phyloP scores from a whole-genome alignment of 2,113 vertebrate species.

The Megaceryle torquata region DNA sequence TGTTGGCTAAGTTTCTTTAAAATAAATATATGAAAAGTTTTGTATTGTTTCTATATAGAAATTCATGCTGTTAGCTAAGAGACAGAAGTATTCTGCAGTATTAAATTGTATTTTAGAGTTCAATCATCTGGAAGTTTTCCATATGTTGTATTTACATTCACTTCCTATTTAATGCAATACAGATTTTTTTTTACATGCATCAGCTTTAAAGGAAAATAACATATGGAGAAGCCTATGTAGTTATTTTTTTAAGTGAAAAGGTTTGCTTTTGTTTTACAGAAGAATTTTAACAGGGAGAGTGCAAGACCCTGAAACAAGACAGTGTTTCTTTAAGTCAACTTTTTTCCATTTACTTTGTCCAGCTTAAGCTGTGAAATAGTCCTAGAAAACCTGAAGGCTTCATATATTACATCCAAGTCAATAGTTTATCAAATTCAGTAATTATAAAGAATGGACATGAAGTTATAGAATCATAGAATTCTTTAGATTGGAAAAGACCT shows the following conservation, averaged over 20 bases:
- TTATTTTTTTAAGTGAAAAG: not conserved
- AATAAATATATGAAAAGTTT: not conserved
- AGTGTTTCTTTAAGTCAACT: not conserved
- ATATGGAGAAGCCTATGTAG: not conserved
- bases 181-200: constrained; percentile 12
- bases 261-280: constrained; percentile 47
- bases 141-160: not conserved
- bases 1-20: not conserved
- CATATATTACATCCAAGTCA: not conserved
- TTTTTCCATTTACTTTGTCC: not conserved
- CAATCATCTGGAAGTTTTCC: constrained; percentile 26
- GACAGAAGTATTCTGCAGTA: constrained; percentile 11
- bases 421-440: not conserved
- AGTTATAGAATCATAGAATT: not conserved
- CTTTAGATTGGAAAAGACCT: not conserved
- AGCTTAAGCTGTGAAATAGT: not conserved
- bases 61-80: not conserved
- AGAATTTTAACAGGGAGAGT: constrained; percentile 47
- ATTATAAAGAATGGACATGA: not conserved
- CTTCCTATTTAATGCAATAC: constrained; percentile 39
- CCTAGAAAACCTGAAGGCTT: not conserved
- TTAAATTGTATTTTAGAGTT: not conserved
- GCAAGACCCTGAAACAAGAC: constrained; percentile 24
- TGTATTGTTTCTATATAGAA: not conserved
- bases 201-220: not conserved